A percentile compares a stretch with the other conserved stretches of the same genome.
phyloP scores from a whole-genome alignment of 2,113 vertebrate species.

The Malurus melanocephalus region DNA sequence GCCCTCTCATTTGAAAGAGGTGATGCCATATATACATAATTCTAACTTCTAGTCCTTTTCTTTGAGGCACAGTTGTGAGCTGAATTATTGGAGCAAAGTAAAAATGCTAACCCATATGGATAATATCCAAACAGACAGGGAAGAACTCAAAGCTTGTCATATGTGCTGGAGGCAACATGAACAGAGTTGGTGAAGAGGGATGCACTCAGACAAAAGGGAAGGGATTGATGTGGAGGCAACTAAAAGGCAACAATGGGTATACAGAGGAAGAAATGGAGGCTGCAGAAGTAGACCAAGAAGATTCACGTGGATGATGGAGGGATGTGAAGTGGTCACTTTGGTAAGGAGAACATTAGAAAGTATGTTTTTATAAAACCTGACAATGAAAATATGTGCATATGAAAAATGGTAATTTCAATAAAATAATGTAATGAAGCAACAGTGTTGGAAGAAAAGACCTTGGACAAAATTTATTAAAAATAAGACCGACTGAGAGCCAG shows the following conservation, averaged over 20 bases:
- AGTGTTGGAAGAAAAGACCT: not conserved
- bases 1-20: not conserved
- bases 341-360: not conserved
- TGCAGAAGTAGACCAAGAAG: not conserved
- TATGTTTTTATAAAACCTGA: not conserved
- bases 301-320: not conserved
- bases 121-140: not conserved
- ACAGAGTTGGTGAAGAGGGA: not conserved
- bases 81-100: not conserved
- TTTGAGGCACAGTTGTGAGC: not conserved
- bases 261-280: not conserved
- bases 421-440: not conserved
- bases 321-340: not conserved
- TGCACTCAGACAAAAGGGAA: not conserved
- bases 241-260: not conserved
- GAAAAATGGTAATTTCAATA: not conserved
- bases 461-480: not conserved
- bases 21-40: not conserved
- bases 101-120: not conserved
- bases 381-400: not conserved
- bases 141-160: not conserved
- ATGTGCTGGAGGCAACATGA: not conserved
- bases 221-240: not conserved
- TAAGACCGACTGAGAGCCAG: not conserved
- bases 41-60: not conserved